Percentiles rank a stretch among this genome's conserved stretches.
Evolutionary conservation across 2,888 invertebrate genomes (phyloP).

Genomic region (Oxyscelio sp.): DNA sequence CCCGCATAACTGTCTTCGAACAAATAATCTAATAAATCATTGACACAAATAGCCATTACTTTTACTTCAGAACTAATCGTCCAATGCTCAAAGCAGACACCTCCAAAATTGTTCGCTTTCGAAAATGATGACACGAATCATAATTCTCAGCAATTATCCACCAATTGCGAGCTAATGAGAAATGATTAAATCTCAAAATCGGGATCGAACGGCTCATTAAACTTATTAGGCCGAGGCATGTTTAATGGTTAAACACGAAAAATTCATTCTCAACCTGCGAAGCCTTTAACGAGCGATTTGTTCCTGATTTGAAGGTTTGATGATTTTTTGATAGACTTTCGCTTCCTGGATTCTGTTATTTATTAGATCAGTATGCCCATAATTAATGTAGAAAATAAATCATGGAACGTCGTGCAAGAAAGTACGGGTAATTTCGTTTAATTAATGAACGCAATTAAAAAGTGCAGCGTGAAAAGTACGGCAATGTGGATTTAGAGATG

Average conservation of each 20-base stretch:
- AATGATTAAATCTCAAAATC: slow-evolving; percentile 8
- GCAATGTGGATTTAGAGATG: slow-evolving; percentile 71
- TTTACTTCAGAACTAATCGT: neutral
- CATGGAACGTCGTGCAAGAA: neutral
- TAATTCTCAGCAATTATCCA: slow-evolving; percentile 26
- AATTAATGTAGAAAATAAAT: slow-evolving; percentile 14
- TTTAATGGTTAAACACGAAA: slow-evolving; percentile 29
- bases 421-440: slow-evolving; percentile 27
- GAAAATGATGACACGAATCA: slow-evolving; percentile 25
- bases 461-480: slow-evolving; percentile 55
- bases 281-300: slow-evolving; percentile 32
- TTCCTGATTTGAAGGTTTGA: slow-evolving; percentile 4
- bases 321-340: slow-evolving; percentile 32
- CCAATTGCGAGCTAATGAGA: slow-evolving; percentile 20
- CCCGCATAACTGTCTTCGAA: too few relatives aligned
- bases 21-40: neutral
- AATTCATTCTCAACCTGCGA: slow-evolving; percentile 20
- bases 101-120: slow-evolving; percentile 4
- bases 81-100: neutral
- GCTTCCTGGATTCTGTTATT: slow-evolving; percentile 19
- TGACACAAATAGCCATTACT: neutral
- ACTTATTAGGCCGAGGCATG: slow-evolving; percentile 32
- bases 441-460: slow-evolving; percentile 46
- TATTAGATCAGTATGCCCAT: neutral
- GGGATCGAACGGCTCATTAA: slow-evolving; percentile 41